Evolutionary conservation across 2,888 invertebrate genomes (phyloP), one percentile per base, ranked within the genome.

Genomic region (Synergus gifuensis): DNA sequence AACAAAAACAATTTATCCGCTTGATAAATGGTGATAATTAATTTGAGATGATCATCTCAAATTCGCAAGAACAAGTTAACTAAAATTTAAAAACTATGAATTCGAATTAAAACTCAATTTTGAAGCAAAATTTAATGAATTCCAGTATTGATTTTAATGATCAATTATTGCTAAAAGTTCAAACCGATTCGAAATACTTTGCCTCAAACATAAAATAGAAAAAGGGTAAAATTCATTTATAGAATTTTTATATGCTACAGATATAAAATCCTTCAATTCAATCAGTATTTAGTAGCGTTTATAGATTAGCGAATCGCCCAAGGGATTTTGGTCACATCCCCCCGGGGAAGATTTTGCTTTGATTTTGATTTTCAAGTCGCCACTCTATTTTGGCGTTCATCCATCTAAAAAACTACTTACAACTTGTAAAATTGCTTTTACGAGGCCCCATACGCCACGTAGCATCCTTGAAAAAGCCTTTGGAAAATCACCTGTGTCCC

Each of bases 381-480:
- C 78, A 76, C 76, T 79, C 82, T 63, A 77, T 79, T 63, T 77
- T 81, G 77, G 82, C 58, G 83, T 40, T 83, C 84, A 85, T 85
- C 83, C 82, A 83, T 83, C 81, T 86, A 83, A 83, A 86, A 88
- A 88, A 88, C 88, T 88, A 87, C 86, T 84, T 83, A 85, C 85
- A 88, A 86, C 85, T 87, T 85, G 85, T 86, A 83, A 83, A 86
- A 88, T 87, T 86, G 87, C 85, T 85, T 84, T 83, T 83, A 81
- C 82, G 82, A 80, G 80, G 18, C 36, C 67, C 77, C 7, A 67
- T 81, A 80, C 79, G n/a, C 42, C 77, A 62, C 4, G 67, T 8
- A 69, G 36, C 28, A 12, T 28, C 16, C 28, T 8, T 8, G 14
- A 28, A 69, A 49, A 49, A 73, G 79, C 73, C 77, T 77, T 82